A percentile compares a stretch with the other conserved stretches of the same genome.
These are phyloP conservation scores for Oppia nitens DNA, from an alignment of 1,140 invertebrate genomes.

Conservation along the genomic window DNA sequence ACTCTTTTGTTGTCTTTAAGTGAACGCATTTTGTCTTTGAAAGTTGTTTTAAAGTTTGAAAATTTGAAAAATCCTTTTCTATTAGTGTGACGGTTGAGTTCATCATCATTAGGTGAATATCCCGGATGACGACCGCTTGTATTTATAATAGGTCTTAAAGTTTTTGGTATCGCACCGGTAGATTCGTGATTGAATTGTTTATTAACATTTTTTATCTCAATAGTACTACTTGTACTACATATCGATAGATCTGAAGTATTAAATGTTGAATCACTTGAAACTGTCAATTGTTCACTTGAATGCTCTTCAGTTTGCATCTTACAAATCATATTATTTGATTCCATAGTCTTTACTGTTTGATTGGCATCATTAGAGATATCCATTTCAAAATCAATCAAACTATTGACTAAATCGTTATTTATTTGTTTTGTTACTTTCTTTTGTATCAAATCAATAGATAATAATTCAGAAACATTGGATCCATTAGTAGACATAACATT, in stretches of 20 bases:
- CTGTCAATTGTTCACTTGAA: background rate
- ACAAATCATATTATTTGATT: background rate
- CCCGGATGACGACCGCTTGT: background rate
- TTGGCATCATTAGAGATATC: background rate
- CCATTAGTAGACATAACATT: slow-evolving; percentile 6
- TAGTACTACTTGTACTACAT: slow-evolving; percentile 29
- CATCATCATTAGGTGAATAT: background rate
- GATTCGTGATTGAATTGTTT: background rate
- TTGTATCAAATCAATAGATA: slow-evolving; percentile 17
- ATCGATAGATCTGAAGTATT: slow-evolving; percentile 35
- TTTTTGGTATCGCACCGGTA: background rate
- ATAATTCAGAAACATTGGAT: slow-evolving; percentile 17
- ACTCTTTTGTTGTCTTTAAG: slow-evolving; percentile 24
- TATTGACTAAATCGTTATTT: slow-evolving; percentile 1
- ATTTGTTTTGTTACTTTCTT: slow-evolving; percentile 1
- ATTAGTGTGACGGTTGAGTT: slow-evolving; percentile 27
- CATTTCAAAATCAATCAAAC: slow-evolving; percentile 13
- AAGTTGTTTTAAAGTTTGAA: slow-evolving; percentile 43
- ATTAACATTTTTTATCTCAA: background rate
- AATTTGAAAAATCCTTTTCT: slow-evolving; percentile 43
- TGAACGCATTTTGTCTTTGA: slow-evolving; percentile 41
- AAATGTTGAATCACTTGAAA: slow-evolving; percentile 21
- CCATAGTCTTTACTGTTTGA: background rate
- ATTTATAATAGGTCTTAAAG: background rate
- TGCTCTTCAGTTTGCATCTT: slow-evolving; percentile 3